Base-by-base conservation (phyloP, 2,888 invertebrate genomes). In the Craniophora ligustri region DNA sequence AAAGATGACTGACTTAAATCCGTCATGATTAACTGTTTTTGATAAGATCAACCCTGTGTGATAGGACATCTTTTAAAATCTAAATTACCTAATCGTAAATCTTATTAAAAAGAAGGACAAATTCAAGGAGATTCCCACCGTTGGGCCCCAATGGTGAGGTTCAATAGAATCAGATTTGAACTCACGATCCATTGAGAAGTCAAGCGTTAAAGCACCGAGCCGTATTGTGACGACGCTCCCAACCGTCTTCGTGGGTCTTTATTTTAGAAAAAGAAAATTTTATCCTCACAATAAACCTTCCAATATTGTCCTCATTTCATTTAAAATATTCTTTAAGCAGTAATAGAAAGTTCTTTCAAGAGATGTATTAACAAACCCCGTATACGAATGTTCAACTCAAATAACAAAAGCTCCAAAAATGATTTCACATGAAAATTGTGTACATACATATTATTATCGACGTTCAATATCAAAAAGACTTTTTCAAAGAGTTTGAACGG, bases 401-500 rank as follows among this genome's bases (percentile, higher is more conserved):
- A 57, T 40, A 54, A 49, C 60, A 65, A 54, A 39, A 56, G 56
- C 31, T n/a, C 13, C 32, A 30, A 28, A 62, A 73, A 61, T 67
- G 41, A 51, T 48, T 69, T 59, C 38, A 54, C 42, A 62, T 39
- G 49, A 45, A 62, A 57, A 59, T 70, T 50, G 41, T 58, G 59
- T 63, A 47, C 58, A 44, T 55, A 59, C 59, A 39, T 42, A 62
- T 50, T 70, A 61, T 69, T 65, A 66, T 57, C 36, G 34, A 30
- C 60, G 32, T 41, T 35, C 48, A 50, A 61, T 62, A 60, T 54
- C 67, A 55, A 63, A 65, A 58, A 73, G 63, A 63, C 63, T 67
- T 67, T 63, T 57, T 54, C 46, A 55, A 63, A 67, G 74, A 70
- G 74, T 70, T 73, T 56, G 47, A 49, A 60, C 32, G 51, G 42